These are phyloP conservation scores for Sycophaga agraensis DNA, from an alignment of 1,140 invertebrate genomes.

Conservation along the genomic window DNA sequence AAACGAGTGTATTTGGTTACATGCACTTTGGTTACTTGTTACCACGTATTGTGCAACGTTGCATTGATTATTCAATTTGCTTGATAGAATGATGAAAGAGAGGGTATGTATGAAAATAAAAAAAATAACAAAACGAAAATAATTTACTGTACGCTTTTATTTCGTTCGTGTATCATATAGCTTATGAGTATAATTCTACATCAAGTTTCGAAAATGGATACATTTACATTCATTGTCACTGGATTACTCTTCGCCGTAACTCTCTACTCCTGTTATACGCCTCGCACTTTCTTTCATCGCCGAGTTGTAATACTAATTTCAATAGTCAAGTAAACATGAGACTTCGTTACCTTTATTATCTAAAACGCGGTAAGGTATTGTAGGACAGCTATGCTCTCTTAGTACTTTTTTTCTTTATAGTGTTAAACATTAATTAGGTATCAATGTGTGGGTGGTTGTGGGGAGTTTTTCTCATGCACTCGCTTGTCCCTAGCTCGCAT, in stretches of 20 bases:
- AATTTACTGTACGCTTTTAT: conserved; percentile 58
- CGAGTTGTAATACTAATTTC: conserved; percentile 51
- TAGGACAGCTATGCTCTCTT: conserved; percentile 55
- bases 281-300: conserved; percentile 27
- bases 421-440: conserved; percentile 57
- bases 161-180: conserved; percentile 59
- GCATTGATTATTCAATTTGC: no score
- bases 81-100: no score
- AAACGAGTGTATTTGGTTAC: no score
- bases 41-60: no score
- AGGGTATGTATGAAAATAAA: conserved; percentile 10
- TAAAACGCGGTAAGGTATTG: conserved; percentile 53
- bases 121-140: conserved; percentile 34
- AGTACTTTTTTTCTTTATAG: conserved; percentile 43
- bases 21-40: no score
- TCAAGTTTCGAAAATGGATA: conserved; percentile 60
- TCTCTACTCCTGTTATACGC: conserved; percentile 36
- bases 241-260: conserved; percentile 50
- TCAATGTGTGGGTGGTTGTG: conserved; percentile 37
- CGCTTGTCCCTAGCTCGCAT: background rate
- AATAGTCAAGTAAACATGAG: conserved; percentile 55
- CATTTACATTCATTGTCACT: conserved; percentile 61
- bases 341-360: conserved; percentile 50
- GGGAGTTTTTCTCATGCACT: conserved; percentile 20
- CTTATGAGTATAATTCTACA: conserved; percentile 61